Evolutionary conservation across 1,140 invertebrate species (phyloP).

Genomic region (Aphis gossypii): DNA sequence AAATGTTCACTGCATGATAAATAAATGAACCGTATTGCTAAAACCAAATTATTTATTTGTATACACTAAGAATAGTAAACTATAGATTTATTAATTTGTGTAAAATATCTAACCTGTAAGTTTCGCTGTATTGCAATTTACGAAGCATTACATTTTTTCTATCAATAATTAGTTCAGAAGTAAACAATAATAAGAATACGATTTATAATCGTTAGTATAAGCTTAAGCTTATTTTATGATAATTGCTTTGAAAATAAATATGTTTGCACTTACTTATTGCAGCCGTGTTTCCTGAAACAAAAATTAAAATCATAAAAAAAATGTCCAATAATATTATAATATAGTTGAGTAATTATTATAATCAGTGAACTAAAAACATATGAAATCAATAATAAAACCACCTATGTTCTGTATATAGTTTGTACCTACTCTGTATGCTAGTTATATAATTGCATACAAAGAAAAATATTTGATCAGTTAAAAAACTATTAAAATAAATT

Average conservation of each 20-base stretch:
- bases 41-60: neutral
- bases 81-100: neutral
- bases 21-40: neutral
- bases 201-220: neutral
- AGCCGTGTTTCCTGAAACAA: conserved; percentile 12
- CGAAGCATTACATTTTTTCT: neutral
- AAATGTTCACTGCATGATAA: neutral
- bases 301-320: neutral
- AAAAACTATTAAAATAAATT: neutral
- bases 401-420: too few species aligned
- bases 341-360: neutral
- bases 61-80: neutral
- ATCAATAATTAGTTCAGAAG: neutral
- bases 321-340: neutral
- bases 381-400: neutral
- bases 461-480: neutral
- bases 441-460: neutral
- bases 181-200: neutral
- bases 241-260: neutral
- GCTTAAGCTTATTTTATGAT: neutral
- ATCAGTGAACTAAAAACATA: neutral
- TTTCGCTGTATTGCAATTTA: neutral
- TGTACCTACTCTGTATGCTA: neutral
- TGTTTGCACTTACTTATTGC: neutral
- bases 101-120: neutral